phyloP scores from a whole-genome alignment of 1,140 invertebrate species.

The Leptestheria dahalacensis region DNA sequence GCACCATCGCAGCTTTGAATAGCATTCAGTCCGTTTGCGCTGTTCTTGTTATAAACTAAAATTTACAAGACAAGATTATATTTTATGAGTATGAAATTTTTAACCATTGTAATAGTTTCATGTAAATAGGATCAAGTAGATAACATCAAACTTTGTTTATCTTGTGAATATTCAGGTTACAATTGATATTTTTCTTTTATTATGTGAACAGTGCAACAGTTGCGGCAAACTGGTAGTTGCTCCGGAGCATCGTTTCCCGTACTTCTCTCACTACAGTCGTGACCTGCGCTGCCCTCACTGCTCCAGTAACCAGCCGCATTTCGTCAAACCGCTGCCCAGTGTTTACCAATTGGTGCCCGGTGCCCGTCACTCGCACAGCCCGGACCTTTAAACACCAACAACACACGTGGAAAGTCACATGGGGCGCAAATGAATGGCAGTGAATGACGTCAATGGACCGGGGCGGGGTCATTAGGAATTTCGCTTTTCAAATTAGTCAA shows the following conservation, averaged over 20 bases:
- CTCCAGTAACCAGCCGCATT: slow-evolving; percentile 76
- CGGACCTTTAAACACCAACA: neutral
- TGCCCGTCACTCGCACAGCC: slow-evolving; percentile 35
- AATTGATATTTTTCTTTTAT: slow-evolving; percentile 23
- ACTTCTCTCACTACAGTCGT: slow-evolving; percentile 90
- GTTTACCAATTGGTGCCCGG: slow-evolving; percentile 56
- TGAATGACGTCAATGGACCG: too few species aligned
- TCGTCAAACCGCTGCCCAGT: slow-evolving; percentile 71
- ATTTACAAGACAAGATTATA: too few species aligned
- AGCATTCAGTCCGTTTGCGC: too few species aligned
- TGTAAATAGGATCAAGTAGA: too few species aligned
- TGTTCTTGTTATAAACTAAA: too few species aligned
- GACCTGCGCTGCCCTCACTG: slow-evolving; percentile 81
- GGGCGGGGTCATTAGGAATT: too few species aligned
- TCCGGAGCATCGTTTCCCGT: slow-evolving; percentile 67
- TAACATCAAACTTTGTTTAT: too few species aligned
- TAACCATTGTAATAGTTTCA: neutral
- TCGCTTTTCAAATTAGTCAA: too few species aligned
- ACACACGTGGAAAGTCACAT: too few species aligned
- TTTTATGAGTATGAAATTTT: neutral
- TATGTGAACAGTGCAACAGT: slow-evolving; percentile 63
- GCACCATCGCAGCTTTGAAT: too few species aligned
- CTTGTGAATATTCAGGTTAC: slow-evolving; percentile 23
- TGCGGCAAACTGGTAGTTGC: slow-evolving; percentile 66
- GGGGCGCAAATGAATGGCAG: too few species aligned